phyloP scores from a whole-genome alignment of 2,888 invertebrate species.

The Pollenia griseotomentosa region DNA sequence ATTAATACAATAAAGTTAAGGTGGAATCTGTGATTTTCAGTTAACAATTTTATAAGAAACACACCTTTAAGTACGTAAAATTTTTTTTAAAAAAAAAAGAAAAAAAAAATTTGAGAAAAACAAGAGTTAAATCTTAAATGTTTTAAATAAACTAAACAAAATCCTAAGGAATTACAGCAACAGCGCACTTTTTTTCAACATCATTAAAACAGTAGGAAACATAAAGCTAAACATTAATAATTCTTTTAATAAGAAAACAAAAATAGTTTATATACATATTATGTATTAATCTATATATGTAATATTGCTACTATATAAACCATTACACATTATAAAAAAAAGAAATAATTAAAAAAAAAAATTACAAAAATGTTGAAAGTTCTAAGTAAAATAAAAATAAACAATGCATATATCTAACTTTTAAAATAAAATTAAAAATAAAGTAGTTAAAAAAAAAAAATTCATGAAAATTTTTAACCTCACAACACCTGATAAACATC shows the following conservation, averaged over 20 bases:
- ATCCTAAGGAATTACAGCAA: slow-evolving; percentile 68
- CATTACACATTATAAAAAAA: slow-evolving; percentile 46
- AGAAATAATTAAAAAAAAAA: slow-evolving; percentile 74
- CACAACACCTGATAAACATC: slow-evolving; percentile 74
- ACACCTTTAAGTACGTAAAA: background rate
- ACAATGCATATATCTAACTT: slow-evolving; percentile 61
- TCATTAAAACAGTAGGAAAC: slow-evolving; percentile 71
- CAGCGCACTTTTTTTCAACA: slow-evolving; percentile 68
- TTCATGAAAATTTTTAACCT: slow-evolving; percentile 66
- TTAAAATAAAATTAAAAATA: slow-evolving; percentile 53
- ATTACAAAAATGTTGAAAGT: slow-evolving; percentile 75
- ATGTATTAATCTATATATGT: no score
- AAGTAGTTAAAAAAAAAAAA: slow-evolving; percentile 70
- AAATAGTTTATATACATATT: no score
- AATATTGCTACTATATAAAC: no score
- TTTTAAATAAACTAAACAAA: slow-evolving; percentile 35
- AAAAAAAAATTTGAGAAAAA: no score
- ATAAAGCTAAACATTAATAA: slow-evolving; percentile 59
- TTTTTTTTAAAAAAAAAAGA: slow-evolving; percentile 10
- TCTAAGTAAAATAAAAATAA: slow-evolving; percentile 71
- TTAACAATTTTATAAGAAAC: slow-evolving; percentile 3
- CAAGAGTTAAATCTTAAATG: no score
- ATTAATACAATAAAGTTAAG: no score
- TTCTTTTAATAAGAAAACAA: no score
- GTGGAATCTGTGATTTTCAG: background rate